phyloP scores from a whole-genome alignment of 2,797 vertebrate genomes.

The Scolopax rusticola region DNA sequence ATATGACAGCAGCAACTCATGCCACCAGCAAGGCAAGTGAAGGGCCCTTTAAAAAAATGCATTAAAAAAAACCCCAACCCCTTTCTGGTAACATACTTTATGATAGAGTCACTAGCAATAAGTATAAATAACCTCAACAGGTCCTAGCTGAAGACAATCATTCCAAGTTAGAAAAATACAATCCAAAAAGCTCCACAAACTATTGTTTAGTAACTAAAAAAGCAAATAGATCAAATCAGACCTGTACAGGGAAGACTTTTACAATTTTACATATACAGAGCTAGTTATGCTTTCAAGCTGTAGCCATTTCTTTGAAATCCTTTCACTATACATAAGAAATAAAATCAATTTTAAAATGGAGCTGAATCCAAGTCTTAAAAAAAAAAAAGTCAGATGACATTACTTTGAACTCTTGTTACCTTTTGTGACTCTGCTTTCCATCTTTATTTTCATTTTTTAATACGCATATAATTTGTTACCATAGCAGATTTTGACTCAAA shows the following conservation, averaged over 20 bases:
- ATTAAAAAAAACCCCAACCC: neutral
- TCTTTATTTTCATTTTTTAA: constrained; percentile 53
- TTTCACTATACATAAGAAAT: constrained; percentile 24
- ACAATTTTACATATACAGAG: neutral
- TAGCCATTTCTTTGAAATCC: neutral
- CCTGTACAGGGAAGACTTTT: neutral
- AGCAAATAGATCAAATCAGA: constrained; percentile 32
- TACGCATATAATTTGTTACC: constrained; percentile 59
- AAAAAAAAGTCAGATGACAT: constrained; percentile 34
- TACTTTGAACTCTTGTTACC: constrained; percentile 62
- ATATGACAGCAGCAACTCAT: neutral
- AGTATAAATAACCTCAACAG: neutral
- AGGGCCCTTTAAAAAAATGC: neutral
- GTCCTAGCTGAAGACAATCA: neutral
- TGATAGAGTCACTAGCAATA: neutral
- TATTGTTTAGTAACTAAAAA: constrained; percentile 32
- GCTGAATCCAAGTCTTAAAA: constrained; percentile 35
- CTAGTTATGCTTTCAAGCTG: neutral
- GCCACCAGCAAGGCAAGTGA: neutral
- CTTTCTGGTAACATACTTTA: neutral
- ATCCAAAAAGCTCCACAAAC: constrained; percentile 12
- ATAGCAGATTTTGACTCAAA: constrained; percentile 63
- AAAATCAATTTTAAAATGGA: constrained; percentile 33
- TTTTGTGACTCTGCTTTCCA: constrained; percentile 57
- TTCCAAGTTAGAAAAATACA: neutral